Evolutionary conservation across 2,888 invertebrate genomes (phyloP).

Genomic region (Agrenia bidenticulata): DNA sequence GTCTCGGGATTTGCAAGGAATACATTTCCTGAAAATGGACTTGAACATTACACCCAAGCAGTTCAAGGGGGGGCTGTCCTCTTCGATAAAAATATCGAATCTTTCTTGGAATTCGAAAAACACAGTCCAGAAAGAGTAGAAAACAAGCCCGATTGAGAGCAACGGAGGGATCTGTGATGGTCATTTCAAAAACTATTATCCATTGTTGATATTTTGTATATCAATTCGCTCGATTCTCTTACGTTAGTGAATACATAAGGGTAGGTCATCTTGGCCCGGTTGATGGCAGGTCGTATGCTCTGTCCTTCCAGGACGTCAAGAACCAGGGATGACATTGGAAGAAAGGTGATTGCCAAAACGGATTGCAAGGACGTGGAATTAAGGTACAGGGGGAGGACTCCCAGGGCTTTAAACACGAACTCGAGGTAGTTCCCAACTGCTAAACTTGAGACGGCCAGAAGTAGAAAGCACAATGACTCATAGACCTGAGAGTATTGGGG

Average conservation of each 20-base stretch:
- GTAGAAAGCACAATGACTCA: background rate
- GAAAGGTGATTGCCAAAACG: background rate
- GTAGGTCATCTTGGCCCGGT: background rate
- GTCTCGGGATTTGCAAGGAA: too few relatives aligned
- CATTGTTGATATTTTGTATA: background rate
- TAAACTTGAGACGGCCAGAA: background rate
- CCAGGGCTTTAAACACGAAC: background rate
- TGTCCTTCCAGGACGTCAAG: background rate
- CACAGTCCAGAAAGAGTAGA: background rate
- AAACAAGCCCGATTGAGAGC: background rate
- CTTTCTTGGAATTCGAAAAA: background rate
- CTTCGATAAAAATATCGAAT: slow-evolving; percentile 4
- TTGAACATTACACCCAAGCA: too few relatives aligned
- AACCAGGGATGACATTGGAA: background rate
- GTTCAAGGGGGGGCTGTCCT: background rate
- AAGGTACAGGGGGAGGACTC: too few relatives aligned
- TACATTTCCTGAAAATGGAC: too few relatives aligned
- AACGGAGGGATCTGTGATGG: background rate
- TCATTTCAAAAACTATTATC: background rate
- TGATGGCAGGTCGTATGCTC: background rate
- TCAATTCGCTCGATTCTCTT: background rate
- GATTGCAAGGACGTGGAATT: background rate
- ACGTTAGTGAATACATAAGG: too few relatives aligned
- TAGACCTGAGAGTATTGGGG: background rate
- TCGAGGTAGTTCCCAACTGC: background rate